Evolutionary conservation across 1,140 invertebrate genomes (phyloP), one percentile per base, ranked within the genome.

Genomic region (Drosophila bifasciata): DNA sequence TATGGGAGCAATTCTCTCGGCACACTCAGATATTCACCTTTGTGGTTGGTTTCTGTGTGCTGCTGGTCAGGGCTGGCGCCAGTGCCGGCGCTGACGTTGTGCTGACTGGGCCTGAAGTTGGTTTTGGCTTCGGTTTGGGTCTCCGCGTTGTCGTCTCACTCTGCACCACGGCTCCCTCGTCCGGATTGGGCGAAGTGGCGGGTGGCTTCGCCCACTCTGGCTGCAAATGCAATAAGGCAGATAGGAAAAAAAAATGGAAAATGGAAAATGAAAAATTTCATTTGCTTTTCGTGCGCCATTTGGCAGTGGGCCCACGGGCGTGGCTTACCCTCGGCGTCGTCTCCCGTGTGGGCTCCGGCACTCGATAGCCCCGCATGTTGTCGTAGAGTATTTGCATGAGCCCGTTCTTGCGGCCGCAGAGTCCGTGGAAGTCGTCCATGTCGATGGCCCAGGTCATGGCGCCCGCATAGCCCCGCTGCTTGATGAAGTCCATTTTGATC

Each of bases 361-460:
- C 96, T 1, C 83, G 91, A 81, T 97, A 98, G 46, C 93, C 92
- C 52, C 94, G 93, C 94, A 98, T 95, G 58, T 94, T 94, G 17
- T 95, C 93, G 73, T 96, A 92, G 15, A 98, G 89, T 48, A 96
- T 93, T 55, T 95, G 94, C 70, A 95, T 95, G 1, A 97, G 91
- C 1, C 94, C 93, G 85, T 97, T 96, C 68, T 93, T 93, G 1
- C 93, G 92, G 0, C 96, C 96, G 81, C 96, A 97, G 3, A 96
- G 75, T 1, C 96, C 96, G 50, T 93, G 92, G 79, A 97, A 97
- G 79, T 97, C 96, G 57, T 97, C 96, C 96, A 97, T 96, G 68
- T 97, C 96, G 46, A 97, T 95, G 5, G 96, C 96, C 97, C 97
- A 98, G 8, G 94, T 95, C 97, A 98, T 98, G 1, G 96, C 94